A percentile compares a stretch with the other conserved stretches of the same genome.
Conservation (phyloP, 2,113 vertebrate species). For the Uria aalge region DNA sequence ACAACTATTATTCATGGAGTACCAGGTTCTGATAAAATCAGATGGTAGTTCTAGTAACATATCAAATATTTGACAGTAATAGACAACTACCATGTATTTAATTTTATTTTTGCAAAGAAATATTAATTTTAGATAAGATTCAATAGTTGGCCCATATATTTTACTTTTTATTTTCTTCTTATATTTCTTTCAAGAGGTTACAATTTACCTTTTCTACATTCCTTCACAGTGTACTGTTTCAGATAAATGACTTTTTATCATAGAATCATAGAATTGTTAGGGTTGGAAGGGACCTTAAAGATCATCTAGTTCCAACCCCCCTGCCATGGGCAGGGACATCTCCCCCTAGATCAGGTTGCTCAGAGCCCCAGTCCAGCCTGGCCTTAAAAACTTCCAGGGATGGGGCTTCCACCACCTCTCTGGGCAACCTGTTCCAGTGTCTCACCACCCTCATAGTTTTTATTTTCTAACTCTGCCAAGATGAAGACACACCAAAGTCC, state of each 20-base stretch:
- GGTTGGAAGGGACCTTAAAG: no score
- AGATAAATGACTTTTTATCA: not conserved
- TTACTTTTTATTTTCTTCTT: not conserved
- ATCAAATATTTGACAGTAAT: not conserved
- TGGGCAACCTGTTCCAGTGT: no score
- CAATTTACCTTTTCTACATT: not conserved
- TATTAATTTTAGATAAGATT: not conserved
- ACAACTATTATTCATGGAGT: rapidly evolving
- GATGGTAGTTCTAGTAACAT: not conserved
- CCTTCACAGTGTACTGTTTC: not conserved
- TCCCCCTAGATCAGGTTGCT: no score
- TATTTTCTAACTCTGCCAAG: not conserved
- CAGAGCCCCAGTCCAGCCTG: no score
- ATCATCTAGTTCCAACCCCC: no score
- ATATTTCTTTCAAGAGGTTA: not conserved
- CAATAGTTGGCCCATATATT: not conserved
- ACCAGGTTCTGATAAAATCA: not conserved
- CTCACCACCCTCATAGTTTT: not conserved
- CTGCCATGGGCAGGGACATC: no score
- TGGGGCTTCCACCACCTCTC: no score
- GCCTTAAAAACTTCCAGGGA: no score
- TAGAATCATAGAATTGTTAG: no score
- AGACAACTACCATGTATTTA: not conserved
- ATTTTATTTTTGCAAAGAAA: not conserved
- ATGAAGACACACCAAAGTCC: not conserved